These are phyloP conservation scores for Amaurobius ferox DNA, from an alignment of 2,888 invertebrate genomes.

Conservation along the genomic window DNA sequence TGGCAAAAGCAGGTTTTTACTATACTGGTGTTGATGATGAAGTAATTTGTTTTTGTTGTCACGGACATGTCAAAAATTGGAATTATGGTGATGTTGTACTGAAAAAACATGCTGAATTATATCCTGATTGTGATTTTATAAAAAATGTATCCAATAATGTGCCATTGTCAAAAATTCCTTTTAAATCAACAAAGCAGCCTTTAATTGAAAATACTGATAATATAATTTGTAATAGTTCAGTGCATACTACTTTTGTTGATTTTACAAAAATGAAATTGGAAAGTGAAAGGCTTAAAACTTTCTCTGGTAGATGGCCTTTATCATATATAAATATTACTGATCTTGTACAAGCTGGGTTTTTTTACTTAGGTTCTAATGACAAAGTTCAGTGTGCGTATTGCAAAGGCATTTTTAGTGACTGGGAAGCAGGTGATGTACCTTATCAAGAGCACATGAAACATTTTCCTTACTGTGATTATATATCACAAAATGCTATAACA, in stretches of 20 bases:
- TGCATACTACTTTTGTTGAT: not conserved
- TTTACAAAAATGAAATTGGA: slow-evolving; percentile 55
- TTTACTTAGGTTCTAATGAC: slow-evolving; percentile 85
- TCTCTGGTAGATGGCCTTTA: slow-evolving; percentile 82
- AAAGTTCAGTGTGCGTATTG: slow-evolving; percentile 91
- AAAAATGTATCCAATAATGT: slow-evolving; percentile 56
- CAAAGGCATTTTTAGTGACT: slow-evolving; percentile 86
- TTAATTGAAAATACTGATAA: not conserved
- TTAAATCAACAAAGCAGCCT: not conserved
- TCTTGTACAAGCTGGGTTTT: slow-evolving; percentile 90
- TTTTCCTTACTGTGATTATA: slow-evolving; percentile 88
- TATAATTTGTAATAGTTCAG: not conserved
- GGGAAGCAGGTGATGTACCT: slow-evolving; percentile 90
- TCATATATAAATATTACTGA: slow-evolving; percentile 81
- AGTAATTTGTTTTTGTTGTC: slow-evolving; percentile 90
- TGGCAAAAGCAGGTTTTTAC: slow-evolving; percentile 90
- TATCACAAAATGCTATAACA: slow-evolving; percentile 79
- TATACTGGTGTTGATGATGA: slow-evolving; percentile 86
- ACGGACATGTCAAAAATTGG: slow-evolving; percentile 88
- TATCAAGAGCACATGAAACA: slow-evolving; percentile 87
- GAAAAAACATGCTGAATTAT: slow-evolving; percentile 75
- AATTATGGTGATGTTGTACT: slow-evolving; percentile 86
- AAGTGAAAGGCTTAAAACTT: slow-evolving; percentile 62
- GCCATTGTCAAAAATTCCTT: not conserved
- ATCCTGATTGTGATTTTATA: slow-evolving; percentile 73